Conservation (phyloP, 2,797 vertebrate genomes). For the Sternarchorhynchus goeldii region DNA sequence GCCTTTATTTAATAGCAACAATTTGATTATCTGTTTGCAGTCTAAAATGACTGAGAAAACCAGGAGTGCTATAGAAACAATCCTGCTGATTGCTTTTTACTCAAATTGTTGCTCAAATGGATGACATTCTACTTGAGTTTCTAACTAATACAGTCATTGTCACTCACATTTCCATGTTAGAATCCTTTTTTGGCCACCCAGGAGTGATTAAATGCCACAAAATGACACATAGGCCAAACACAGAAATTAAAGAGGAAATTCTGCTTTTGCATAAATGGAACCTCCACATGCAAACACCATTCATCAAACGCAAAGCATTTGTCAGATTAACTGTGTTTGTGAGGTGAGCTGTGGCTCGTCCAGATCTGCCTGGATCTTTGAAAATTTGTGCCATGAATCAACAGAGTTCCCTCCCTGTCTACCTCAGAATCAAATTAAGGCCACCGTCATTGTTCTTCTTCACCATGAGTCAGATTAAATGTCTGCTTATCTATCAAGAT, state of each 20-base stretch:
- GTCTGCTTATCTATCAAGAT: conserved; percentile 62
- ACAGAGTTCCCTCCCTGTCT: neutral
- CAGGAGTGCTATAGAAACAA: too few species aligned
- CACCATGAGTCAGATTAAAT: conserved; percentile 54
- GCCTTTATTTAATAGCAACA: neutral
- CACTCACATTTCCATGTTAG: too few species aligned
- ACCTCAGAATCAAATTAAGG: conserved; percentile 54
- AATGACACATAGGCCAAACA: conserved; percentile 2
- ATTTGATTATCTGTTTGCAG: neutral
- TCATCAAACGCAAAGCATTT: conserved; percentile 50
- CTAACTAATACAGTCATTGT: neutral
- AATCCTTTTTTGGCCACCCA: conserved; percentile 8
- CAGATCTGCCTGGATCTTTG: conserved; percentile 50
- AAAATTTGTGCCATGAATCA: conserved; percentile 49
- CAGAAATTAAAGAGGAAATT: neutral
- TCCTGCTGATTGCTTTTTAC: neutral
- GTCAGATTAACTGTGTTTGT: conserved; percentile 57
- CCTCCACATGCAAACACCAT: conserved; percentile 44
- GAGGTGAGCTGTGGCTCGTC: conserved; percentile 46
- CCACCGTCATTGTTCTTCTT: conserved; percentile 33
- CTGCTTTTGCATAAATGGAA: conserved; percentile 41
- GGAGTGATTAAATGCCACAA: conserved; percentile 37
- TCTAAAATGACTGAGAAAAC: neutral
- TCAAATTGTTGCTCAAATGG: neutral
- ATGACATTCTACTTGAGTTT: neutral